A percentile compares a stretch with the other conserved stretches of the same genome.
phyloP scores from a whole-genome alignment of 2,888 invertebrate species.

The Scaptomyza tumidula region DNA sequence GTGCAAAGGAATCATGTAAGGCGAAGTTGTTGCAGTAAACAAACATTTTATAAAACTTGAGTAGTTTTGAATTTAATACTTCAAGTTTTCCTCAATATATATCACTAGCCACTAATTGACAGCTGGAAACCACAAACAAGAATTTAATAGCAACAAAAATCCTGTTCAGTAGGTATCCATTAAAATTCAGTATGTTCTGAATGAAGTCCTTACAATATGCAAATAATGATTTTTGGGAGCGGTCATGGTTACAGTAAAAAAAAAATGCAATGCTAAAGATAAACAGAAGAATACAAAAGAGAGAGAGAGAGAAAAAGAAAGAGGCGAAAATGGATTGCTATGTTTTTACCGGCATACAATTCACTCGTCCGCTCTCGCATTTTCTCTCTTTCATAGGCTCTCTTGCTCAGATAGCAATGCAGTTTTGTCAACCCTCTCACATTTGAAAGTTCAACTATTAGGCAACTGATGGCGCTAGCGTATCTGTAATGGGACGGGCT shows the following conservation, averaged over 20 bases:
- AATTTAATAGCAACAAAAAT: neutral
- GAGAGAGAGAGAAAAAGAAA: slow-evolving; percentile 17
- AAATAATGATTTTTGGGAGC: slow-evolving; percentile 70
- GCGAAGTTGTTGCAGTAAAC: slow-evolving; percentile 14
- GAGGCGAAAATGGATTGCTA: slow-evolving; percentile 14
- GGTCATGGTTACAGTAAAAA: slow-evolving; percentile 51
- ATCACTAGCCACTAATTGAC: neutral
- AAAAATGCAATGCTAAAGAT: slow-evolving; percentile 61
- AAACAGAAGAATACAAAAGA: slow-evolving; percentile 64
- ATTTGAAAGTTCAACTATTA: slow-evolving; percentile 44
- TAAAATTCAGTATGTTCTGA: slow-evolving; percentile 14
- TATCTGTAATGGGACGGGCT: slow-evolving; percentile 40
- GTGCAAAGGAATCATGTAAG: slow-evolving; percentile 27
- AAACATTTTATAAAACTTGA: neutral
- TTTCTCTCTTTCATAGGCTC: neutral
- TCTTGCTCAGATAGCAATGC: slow-evolving; percentile 48
- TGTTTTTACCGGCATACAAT: slow-evolving; percentile 60
- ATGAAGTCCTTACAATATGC: slow-evolving; percentile 45
- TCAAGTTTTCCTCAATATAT: neutral
- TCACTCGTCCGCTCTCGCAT: neutral
- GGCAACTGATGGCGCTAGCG: slow-evolving; percentile 62
- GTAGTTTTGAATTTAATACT: neutral
- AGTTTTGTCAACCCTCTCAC: slow-evolving; percentile 33
- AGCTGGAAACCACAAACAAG: neutral
- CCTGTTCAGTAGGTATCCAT: slow-evolving; percentile 51